Base-by-base conservation (phyloP, 2,113 vertebrate species). In the Okapia johnstoni region DNA sequence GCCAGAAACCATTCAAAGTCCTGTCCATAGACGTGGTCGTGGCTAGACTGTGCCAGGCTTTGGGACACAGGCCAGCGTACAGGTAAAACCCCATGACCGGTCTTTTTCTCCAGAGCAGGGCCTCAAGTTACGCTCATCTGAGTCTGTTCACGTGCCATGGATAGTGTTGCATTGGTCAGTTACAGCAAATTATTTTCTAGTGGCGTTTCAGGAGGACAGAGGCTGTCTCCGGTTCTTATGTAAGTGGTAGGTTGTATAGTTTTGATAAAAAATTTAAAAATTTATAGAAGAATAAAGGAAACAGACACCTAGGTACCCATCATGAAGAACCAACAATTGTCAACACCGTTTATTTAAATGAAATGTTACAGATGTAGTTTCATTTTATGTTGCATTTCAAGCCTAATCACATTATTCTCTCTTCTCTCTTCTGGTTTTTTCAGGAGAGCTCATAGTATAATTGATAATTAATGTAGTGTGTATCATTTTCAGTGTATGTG, bases 1-100 rank as follows among this genome's bases (percentile, higher is more conserved):
- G 98, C 89, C 98, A 61, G 88, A 63, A 93, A 93, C 97, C 97
- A 94, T 97, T 97, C 85, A 95, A 96, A 97, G 93, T 98, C 77
- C 10, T 81, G 76, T 70, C 88, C 63, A 33, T 30, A 55, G 76
- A 90, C 90, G 1, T 79, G 76, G 97, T 87, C 84, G 95, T 97
- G 94, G 96, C 98, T 94, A 97, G 89, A 97, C 76, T 23, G 10
- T 1, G 4, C 60, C 70, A 84, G 30, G 21, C 17, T 60, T 15
- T 16, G 6, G 66, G 60, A 9, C 7, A 3, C 5, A 25, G 63
- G 25, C 58, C 17, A 21, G 61, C 43, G 7, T n/a, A 3, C 17
- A 43, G 10, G n/a, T 19, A 33, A 63, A 63, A 54, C 25, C 5
- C n/a, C 19, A 1, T 3, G 19, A 43, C 40, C 7, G 1, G 1